These are phyloP conservation scores for Drosophila kuntzei DNA, from an alignment of 2,888 invertebrate species.

Conservation along the genomic window DNA sequence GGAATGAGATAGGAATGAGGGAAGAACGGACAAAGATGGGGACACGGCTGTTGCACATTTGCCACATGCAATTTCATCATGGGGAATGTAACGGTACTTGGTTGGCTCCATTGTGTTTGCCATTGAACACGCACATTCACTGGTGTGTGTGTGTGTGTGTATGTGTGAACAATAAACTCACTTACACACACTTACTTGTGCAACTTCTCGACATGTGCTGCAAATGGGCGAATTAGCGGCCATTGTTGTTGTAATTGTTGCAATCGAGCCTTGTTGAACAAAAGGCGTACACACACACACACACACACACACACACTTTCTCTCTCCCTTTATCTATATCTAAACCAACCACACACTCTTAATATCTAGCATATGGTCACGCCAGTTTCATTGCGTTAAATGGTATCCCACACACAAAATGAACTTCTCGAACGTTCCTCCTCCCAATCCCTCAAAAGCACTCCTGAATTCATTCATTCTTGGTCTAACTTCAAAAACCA, in stretches of 20 bases:
- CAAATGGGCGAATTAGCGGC: conserved; percentile 57
- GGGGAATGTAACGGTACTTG: conserved; percentile 37
- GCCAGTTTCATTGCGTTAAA: conserved; percentile 35
- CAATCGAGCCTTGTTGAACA: conserved; percentile 69
- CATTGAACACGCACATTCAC: conserved; percentile 71
- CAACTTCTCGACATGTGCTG: conserved; percentile 47
- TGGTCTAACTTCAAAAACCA: neutral
- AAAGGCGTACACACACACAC: conserved; percentile 31
- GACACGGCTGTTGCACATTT: conserved; percentile 72
- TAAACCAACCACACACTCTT: conserved; percentile 9
- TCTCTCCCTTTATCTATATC: conserved; percentile 7
- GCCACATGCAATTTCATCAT: conserved; percentile 61
- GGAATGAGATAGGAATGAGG: neutral
- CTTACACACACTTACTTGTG: conserved; percentile 2
- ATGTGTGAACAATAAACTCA: conserved; percentile 35
- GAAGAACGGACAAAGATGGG: neutral
- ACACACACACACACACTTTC: conserved; percentile 10
- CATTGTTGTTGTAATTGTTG: conserved; percentile 74
- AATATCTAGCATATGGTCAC: conserved; percentile 26
- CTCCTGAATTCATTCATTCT: neutral
- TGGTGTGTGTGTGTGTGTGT: conserved; percentile 29
- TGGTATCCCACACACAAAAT: conserved; percentile 17
- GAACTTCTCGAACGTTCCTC: conserved; percentile 3
- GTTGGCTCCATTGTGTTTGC: conserved; percentile 58
- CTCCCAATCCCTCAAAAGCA: neutral